Evolutionary conservation across 2,888 invertebrate species (phyloP).

Genomic region (Hypomecis atomaria): DNA sequence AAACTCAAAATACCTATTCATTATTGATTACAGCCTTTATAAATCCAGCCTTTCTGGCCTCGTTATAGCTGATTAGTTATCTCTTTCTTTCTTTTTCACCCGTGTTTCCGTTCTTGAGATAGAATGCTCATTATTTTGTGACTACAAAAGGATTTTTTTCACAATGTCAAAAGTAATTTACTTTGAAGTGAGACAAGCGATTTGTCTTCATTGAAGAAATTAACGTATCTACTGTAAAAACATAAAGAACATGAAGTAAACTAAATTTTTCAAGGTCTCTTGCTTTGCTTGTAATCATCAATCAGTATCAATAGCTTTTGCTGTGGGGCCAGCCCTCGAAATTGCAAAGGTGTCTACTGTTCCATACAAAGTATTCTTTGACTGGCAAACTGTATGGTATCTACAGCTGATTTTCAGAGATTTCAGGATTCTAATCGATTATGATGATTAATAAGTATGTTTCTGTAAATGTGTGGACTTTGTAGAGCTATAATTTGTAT

Average conservation of each 20-base stretch:
- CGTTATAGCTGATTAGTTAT: conserved; percentile 29
- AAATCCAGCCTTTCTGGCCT: neutral
- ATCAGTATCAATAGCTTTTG: too few species aligned
- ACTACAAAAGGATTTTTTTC: conserved; percentile 25
- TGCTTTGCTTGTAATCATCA: too few species aligned
- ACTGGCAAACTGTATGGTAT: too few species aligned
- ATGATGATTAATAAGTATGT: too few species aligned
- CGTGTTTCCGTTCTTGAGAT: conserved; percentile 20
- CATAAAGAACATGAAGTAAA: neutral
- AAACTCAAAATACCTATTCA: conserved; percentile 4
- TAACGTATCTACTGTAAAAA: neutral
- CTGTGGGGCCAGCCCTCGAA: too few species aligned
- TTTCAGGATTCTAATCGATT: too few species aligned
- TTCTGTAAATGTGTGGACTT: too few species aligned
- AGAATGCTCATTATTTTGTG: conserved; percentile 27
- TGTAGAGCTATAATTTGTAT: too few species aligned
- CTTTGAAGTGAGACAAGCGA: conserved; percentile 27
- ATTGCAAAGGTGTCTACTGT: too few species aligned
- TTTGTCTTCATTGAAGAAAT: conserved; percentile 13
- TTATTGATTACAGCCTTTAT: conserved; percentile 6
- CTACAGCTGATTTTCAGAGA: too few species aligned
- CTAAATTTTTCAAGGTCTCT: neutral
- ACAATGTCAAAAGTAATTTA: conserved; percentile 24
- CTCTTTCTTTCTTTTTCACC: conserved; percentile 10
- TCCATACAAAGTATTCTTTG: too few species aligned